Percentiles rank a stretch among this genome's conserved stretches.
These are phyloP conservation scores for Aphis craccivora DNA, from an alignment of 1,140 invertebrate species.

Conservation along the genomic window DNA sequence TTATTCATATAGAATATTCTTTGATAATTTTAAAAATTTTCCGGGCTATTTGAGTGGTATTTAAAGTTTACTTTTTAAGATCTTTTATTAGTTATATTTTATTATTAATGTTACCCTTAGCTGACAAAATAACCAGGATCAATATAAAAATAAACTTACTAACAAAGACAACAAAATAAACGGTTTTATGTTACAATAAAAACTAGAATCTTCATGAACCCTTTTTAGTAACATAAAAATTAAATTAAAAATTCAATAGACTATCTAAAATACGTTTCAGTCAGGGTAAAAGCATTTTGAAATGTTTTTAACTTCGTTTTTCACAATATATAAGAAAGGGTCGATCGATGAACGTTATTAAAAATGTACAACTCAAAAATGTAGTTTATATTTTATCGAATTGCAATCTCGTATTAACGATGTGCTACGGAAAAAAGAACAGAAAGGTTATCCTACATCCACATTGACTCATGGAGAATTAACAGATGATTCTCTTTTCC, in stretches of 20 bases:
- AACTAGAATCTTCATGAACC: background rate
- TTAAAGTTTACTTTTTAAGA: background rate
- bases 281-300: slow-evolving; percentile 2
- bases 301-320: background rate
- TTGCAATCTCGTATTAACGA: slow-evolving; percentile 38
- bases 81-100: background rate
- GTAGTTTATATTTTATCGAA: slow-evolving; percentile 25
- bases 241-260: slow-evolving; percentile 26
- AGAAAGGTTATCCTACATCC: slow-evolving; percentile 39
- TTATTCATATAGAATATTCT: background rate
- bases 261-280: background rate
- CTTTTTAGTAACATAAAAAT: background rate
- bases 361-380: slow-evolving; percentile 36
- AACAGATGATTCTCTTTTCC: background rate
- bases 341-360: slow-evolving; percentile 35
- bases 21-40: background rate
- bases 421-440: background rate
- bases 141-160: background rate
- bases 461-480: slow-evolving; percentile 33
- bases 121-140: background rate
- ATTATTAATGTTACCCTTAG: background rate
- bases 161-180: background rate
- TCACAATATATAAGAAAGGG: background rate
- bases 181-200: background rate
- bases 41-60: background rate